Base-by-base conservation (phyloP, 2,888 invertebrate species). In the Drosophila buzzatii region DNA sequence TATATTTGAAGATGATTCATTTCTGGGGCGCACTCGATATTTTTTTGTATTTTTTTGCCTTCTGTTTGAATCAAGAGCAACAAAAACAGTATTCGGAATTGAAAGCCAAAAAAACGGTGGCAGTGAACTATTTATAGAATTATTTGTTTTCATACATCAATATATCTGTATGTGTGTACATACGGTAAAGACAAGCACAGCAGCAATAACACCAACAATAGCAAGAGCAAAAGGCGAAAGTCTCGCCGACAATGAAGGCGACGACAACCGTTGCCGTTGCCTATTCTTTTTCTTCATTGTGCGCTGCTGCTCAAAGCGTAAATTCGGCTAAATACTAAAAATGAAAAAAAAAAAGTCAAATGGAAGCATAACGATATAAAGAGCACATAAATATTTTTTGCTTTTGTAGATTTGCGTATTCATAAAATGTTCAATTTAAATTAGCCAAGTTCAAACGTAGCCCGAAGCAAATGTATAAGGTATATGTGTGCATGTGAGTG, bases 91-190 rank as follows among this genome's bases (percentile, higher is more conserved):
- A 73, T 89, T 82, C 71, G 70, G 73, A 85, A 89, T 86, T 82
- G 90, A 90, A 89, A 89, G 78, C 78, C 81, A 69, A 78, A 78
- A 79, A 77, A 81, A 81, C 89, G 83, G 90, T 92, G 92, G 90
- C 92, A 92, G 92, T 92, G 92, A 92, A 91, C 91, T 92, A 92
- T 81, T 82, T 79, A 80, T 91, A 91, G 91, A 90, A 89, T 86
- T 90, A 83, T 90, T 86, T 90, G 81, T 91, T 82, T 91, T 91
- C 86, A 76, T 88, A 87, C 78, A 89, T 70, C 61, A 39, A 59
- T 42, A 52, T n/a, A 3, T 60, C 4, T 65, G 42, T 16, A 39
- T 20, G 23, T 45, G 42, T 42, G 10, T 18, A 9, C 33, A n/a
- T 57, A 56, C 39, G 45, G 56, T 53, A 33, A 35, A 55, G 56